Evolutionary conservation across 2,113 vertebrate genomes (phyloP), one percentile per base, ranked within the genome.

Genomic region (Dipodomys merriami): DNA sequence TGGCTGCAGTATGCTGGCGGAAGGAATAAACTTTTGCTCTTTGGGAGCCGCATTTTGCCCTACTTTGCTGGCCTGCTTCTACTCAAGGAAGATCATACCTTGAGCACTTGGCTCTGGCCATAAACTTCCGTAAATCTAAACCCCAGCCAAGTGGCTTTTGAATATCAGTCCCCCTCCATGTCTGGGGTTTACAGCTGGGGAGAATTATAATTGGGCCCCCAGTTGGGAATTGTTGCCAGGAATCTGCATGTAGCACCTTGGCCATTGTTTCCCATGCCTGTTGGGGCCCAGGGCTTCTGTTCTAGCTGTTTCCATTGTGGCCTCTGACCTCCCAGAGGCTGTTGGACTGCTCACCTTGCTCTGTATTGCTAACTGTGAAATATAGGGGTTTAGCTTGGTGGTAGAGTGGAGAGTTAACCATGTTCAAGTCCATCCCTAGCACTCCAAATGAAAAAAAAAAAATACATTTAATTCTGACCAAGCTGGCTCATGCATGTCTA

Each of bases 11-110:
- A 0, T 30, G 4, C 29, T 49, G 72, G 46, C 44, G 62, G 73
- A 60, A 85, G 79, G 88, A 33, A 57, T 39, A 49, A 33, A 64
- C 71, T 69, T n/a, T n/a, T 12, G 57, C n/a, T 16, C 22, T 82
- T n/a, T 25, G 79, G 19, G 30, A 62, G 25, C 22, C 7, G 1
- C 0, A 0, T 35, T 53, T 39, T 2, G 1, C 35, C 67, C 53
- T 25, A 19, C 49, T 62, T 57, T 68, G 53, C 35, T 12, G 22
- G 22, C 73, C 49, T 22, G 8, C 35, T 23, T 46, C 74, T 12
- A 19, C 71, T 85, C 15, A 20, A n/a, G 35, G 53, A 57, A 57
- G 19, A 4, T 62, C 30, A 4, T n/a, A 44, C 11, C 60, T 60
- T 49, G 33, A 88, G 78, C 49, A 71, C 29, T 25, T 3, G 16